Percentiles rank a stretch among this genome's conserved stretches.
These are phyloP conservation scores for Hyles vespertilio DNA, from an alignment of 1,140 invertebrate genomes.

Conservation along the genomic window DNA sequence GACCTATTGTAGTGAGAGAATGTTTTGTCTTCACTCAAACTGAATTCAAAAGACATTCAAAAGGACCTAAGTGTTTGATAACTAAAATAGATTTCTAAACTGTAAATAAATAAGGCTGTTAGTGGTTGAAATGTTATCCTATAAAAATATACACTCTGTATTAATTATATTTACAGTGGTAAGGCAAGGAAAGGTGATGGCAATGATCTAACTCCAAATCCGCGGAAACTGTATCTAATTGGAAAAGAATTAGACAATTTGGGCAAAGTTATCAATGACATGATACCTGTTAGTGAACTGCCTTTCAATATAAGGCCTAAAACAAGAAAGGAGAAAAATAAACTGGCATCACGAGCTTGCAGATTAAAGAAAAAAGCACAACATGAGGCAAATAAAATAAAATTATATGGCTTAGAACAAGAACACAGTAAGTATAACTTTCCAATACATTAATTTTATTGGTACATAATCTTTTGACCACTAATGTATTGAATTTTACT, in stretches of 20 bases:
- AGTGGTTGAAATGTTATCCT: too few relatives aligned
- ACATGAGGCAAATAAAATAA: conserved; percentile 96
- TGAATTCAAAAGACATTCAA: too few relatives aligned
- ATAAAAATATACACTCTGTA: too few relatives aligned
- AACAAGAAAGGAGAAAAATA: conserved; percentile 98
- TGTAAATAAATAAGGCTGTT: too few relatives aligned
- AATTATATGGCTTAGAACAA: conserved; percentile 93
- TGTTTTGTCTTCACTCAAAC: too few relatives aligned
- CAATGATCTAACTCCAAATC: conserved; percentile 97
- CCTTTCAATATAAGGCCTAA: conserved; percentile 92
- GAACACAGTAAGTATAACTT: conserved; percentile 89
- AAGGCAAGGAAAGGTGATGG: conserved; percentile 98
- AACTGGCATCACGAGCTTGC: conserved; percentile 96
- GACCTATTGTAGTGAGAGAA: too few relatives aligned
- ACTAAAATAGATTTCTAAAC: too few relatives aligned
- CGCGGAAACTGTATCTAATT: conserved; percentile 92
- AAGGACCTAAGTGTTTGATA: too few relatives aligned
- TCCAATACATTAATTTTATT: background rate
- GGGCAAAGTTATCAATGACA: conserved; percentile 93
- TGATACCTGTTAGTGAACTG: conserved; percentile 95
- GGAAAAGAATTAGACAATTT: conserved; percentile 95
- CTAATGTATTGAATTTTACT: too few relatives aligned
- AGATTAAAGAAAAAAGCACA: conserved; percentile 96
- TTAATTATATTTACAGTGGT: conserved; percentile 78
- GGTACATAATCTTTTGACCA: too few relatives aligned